Percentiles rank a stretch among this genome's conserved stretches.
Conservation (phyloP, 2,888 invertebrate genomes). For the Ormyrus thymus region DNA sequence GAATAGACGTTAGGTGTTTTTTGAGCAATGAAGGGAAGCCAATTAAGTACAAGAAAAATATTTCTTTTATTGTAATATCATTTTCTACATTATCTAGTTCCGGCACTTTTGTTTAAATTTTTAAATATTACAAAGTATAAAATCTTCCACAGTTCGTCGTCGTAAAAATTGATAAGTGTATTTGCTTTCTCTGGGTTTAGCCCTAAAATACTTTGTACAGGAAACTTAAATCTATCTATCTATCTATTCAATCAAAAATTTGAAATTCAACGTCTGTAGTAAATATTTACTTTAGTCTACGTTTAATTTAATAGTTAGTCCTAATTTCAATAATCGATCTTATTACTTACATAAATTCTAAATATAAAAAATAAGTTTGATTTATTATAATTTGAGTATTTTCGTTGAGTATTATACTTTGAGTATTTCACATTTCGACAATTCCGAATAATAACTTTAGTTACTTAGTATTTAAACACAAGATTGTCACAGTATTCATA, state of each 20-base stretch:
- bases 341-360: background rate
- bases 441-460: too few species aligned
- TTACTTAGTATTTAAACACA: too few species aligned
- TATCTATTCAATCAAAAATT: slow-evolving; percentile 9
- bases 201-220: slow-evolving; percentile 43
- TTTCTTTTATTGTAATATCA: slow-evolving; percentile 32
- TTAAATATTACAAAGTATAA: slow-evolving; percentile 34
- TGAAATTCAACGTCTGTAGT: background rate
- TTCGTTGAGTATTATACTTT: too few species aligned
- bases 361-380: too few species aligned
- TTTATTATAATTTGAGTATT: too few species aligned
- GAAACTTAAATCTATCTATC: slow-evolving; percentile 19
- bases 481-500: too few species aligned
- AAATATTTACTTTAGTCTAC: background rate
- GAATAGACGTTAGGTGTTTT: background rate
- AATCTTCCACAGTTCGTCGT: slow-evolving; percentile 49
- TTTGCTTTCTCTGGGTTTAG: slow-evolving; percentile 22
- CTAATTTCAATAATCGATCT: background rate
- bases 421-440: too few species aligned
- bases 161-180: slow-evolving; percentile 18
- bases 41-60: slow-evolving; percentile 12
- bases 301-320: background rate
- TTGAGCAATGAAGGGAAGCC: slow-evolving; percentile 7
- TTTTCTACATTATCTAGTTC: background rate
- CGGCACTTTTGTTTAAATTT: background rate